Percentiles rank a stretch among this genome's conserved stretches.
Conservation (phyloP, 2,797 vertebrate genomes). For the Notamacropus eugenii region DNA sequence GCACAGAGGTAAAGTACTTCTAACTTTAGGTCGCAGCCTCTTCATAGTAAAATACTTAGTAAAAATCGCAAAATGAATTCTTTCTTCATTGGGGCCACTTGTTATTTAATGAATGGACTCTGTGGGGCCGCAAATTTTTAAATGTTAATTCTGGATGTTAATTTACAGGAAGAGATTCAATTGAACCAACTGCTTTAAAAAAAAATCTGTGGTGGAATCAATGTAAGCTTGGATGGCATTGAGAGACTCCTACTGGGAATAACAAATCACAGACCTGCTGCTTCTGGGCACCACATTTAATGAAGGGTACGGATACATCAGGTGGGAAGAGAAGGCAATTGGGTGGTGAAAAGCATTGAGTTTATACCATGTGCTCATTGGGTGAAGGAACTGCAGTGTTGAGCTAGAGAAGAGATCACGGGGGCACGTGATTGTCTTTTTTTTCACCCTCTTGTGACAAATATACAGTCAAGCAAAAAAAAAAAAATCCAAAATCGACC, state of each 20-base stretch:
- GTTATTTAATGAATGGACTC: background rate
- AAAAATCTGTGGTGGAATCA: background rate
- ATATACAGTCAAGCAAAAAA: background rate
- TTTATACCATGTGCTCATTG: background rate
- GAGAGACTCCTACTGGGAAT: background rate
- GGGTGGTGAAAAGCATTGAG: background rate
- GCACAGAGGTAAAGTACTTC: background rate
- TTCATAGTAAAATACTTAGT: conserved; percentile 17
- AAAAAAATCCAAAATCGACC: background rate
- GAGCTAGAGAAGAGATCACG: background rate
- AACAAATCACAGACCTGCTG: background rate
- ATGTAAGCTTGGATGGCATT: background rate
- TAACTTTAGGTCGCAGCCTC: background rate
- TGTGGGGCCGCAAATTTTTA: conserved; percentile 31
- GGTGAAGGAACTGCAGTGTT: background rate
- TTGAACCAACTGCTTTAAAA: background rate
- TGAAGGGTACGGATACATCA: background rate
- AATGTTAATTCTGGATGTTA: conserved; percentile 1
- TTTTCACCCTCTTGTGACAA: background rate
- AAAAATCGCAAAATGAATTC: conserved; percentile 46
- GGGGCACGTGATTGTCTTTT: background rate
- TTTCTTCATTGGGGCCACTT: conserved; percentile 42
- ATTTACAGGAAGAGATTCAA: background rate
- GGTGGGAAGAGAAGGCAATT: background rate
- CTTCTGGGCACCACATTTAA: background rate